Percentiles rank a stretch among this genome's conserved stretches.
Evolutionary conservation across 1,140 invertebrate species (phyloP).

Genomic region (Drosophila sp.): DNA sequence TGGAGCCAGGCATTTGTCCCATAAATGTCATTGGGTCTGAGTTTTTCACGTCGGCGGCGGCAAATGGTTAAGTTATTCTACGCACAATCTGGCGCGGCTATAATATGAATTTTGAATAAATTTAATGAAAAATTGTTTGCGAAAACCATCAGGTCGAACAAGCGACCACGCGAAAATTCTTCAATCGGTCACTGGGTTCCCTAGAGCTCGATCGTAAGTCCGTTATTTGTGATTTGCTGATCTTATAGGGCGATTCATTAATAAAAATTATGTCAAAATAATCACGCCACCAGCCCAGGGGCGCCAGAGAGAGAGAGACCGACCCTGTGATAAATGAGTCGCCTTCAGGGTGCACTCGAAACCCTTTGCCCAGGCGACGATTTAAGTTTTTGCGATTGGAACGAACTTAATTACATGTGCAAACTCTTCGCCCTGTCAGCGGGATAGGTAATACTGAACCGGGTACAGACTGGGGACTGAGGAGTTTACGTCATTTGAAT

Average conservation of each 20-base stretch:
- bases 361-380: constrained; percentile 39
- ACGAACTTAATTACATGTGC: constrained; percentile 68
- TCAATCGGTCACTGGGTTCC: constrained; percentile 66
- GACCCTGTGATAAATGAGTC: constrained; percentile 58
- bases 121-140: constrained; percentile 71
- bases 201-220: neutral
- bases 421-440: constrained; percentile 30
- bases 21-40: constrained; percentile 76
- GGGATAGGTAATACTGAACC: neutral
- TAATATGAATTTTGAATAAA: constrained; percentile 80
- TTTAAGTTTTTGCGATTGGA: constrained; percentile 14
- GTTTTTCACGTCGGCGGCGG: constrained; percentile 67
- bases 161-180: constrained; percentile 41
- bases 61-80: constrained; percentile 65
- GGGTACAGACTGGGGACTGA: neutral
- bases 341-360: constrained; percentile 53
- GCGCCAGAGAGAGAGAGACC: neutral
- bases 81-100: constrained; percentile 54
- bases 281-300: constrained; percentile 59
- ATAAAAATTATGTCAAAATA: constrained; percentile 78
- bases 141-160: constrained; percentile 30
- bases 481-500: constrained; percentile 57
- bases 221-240: constrained; percentile 30
- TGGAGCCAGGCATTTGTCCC: constrained; percentile 71
- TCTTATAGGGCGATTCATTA: constrained; percentile 47